Percentiles rank a stretch among this genome's conserved stretches.
phyloP scores from a whole-genome alignment of 2,113 vertebrate genomes.

The Acrocephalus kingi region DNA sequence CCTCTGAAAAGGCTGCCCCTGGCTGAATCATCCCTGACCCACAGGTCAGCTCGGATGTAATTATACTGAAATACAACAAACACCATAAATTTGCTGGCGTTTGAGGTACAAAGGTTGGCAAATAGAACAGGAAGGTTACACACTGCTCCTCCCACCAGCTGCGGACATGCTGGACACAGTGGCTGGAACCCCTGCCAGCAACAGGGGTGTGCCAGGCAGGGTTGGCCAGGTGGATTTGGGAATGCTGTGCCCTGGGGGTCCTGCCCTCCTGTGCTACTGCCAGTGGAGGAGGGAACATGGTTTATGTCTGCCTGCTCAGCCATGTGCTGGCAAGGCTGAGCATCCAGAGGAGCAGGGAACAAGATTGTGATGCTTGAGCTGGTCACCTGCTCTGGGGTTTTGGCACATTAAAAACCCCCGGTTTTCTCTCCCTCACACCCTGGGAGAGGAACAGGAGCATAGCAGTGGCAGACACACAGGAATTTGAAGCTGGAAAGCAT shows the following conservation, averaged over 20 bases:
- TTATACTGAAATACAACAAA: conserved; percentile 8
- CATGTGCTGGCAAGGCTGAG: accelerated
- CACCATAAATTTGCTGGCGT: background rate
- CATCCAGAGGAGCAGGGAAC: background rate
- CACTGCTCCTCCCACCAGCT: background rate
- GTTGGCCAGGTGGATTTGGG: background rate
- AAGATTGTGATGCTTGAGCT: background rate
- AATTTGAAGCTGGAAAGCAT: background rate
- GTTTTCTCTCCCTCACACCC: background rate
- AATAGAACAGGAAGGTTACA: background rate
- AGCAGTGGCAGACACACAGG: background rate
- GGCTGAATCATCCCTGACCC: background rate
- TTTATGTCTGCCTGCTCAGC: background rate
- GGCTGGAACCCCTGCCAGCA: accelerated
- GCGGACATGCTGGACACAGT: accelerated
- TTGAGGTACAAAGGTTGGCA: background rate
- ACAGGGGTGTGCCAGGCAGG: background rate
- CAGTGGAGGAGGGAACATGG: accelerated
- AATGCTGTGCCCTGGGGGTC: accelerated
- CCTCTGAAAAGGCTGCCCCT: background rate
- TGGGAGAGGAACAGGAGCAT: background rate
- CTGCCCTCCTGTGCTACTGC: background rate
- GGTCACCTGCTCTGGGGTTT: background rate
- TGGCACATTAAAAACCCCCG: accelerated
- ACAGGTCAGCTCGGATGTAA: background rate